Evolutionary conservation across 2,797 vertebrate species (phyloP), one percentile per base, ranked within the genome.

Genomic region (Sciaenops ocellatus): DNA sequence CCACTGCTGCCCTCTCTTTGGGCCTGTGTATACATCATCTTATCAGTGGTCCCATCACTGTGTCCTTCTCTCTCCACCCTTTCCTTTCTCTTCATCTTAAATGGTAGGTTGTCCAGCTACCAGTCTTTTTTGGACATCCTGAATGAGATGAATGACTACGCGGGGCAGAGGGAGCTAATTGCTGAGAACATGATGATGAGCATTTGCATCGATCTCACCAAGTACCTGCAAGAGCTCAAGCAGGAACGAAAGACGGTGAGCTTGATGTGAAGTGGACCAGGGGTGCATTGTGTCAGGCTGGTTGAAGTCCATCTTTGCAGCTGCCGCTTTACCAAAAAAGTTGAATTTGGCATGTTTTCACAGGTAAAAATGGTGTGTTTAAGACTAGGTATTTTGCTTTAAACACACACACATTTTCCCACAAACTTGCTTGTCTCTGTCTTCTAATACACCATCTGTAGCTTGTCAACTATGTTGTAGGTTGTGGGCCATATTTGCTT

Each of bases 121-220:
- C 96, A 96, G 90, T 94, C 97, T 0, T 97, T 97, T 62, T 69
- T 96, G 80, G 96, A 97, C 68, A 93, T 97, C 81, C 94, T 97
- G 73, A 97, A 96, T 34, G 97, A 98, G 92, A 95, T 95, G 87
- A 97, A 97, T 0, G 97, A 98, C 90, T 97, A 96, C 0, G 97
- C 97, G 0, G 97, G 97, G 44, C 97, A 98, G 94, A 91, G 97
- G 60, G 97, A 98, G 92, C 94, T 98, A 9, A 96, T 98, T 20
- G 96, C 97, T 0, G 97, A 98, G 91, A 97, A 97, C 91, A 95
- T 97, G 91, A 95, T 96, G 68, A 90, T 96, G 86, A 95, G 90
- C 20, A 97, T 98, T 82, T 97, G 96, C 85, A 95, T 97, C 1
- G 96, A 97, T 83, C 93, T 98, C 90, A 95, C 95, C 55, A 97